Conservation (phyloP, 2,113 vertebrate species). For the Pituophis catenifer region DNA sequence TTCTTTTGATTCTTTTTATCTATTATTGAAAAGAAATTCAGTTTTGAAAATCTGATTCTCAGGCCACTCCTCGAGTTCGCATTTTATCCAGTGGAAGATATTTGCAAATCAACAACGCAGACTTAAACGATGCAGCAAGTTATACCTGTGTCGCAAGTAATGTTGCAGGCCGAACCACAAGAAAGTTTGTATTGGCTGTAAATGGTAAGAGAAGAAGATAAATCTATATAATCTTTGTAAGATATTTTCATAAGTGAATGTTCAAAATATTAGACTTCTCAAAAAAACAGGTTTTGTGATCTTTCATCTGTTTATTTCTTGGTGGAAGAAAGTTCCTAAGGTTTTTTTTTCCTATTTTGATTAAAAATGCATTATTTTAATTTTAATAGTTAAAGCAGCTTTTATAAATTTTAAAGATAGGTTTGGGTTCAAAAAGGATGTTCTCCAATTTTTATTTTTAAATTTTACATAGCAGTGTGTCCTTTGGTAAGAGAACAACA, state of each 20-base stretch:
- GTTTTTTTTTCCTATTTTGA: neutral
- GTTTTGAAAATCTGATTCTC: constrained; percentile 30
- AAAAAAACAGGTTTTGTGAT: neutral
- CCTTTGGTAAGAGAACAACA: neutral
- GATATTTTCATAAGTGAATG: neutral
- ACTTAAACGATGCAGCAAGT: constrained; percentile 78
- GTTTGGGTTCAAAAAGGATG: neutral
- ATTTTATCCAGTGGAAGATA: constrained; percentile 87
- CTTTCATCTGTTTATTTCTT: neutral
- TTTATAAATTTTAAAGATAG: neutral
- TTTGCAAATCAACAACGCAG: constrained; percentile 91
- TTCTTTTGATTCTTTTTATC: neutral
- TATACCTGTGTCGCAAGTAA: constrained; percentile 93
- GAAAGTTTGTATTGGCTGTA: constrained; percentile 84
- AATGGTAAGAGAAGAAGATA: constrained; percentile 74
- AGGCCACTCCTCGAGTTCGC: constrained; percentile 85
- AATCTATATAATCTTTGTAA: neutral
- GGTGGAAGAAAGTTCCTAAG: neutral
- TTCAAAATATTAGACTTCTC: neutral
- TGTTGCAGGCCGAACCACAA: constrained; percentile 83
- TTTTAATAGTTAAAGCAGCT: neutral
- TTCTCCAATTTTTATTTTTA: neutral
- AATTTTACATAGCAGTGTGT: neutral
- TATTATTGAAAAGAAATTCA: constrained; percentile 7
- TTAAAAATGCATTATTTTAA: neutral